Conservation (phyloP, 1,140 invertebrate species). For the Penaeus japonicus region DNA sequence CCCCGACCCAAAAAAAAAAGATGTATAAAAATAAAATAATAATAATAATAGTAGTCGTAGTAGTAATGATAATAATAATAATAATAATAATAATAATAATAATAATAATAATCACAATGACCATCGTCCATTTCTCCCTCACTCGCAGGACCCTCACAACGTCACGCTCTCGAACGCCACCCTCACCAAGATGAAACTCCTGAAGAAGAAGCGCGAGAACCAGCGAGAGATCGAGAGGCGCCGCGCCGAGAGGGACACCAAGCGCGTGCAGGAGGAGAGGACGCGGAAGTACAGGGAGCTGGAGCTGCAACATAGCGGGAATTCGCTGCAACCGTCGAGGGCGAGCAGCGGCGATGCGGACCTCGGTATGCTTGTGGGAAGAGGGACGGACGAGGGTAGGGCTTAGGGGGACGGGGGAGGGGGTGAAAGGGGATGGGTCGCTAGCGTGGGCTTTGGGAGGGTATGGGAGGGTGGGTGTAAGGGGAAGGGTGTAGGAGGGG, state of each 20-base stretch:
- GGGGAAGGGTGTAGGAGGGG: no score
- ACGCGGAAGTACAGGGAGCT: slow-evolving; percentile 61
- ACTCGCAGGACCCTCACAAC: slow-evolving; percentile 44
- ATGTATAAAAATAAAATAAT: no score
- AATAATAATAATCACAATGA: no score
- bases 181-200: slow-evolving; percentile 59
- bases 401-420: not conserved
- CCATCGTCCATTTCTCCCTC: no score
- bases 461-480: no score
- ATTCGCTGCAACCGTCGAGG: slow-evolving; percentile 44
- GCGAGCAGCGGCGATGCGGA: slow-evolving; percentile 23
- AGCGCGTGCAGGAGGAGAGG: slow-evolving; percentile 59
- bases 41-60: no score
- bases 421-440: no score
- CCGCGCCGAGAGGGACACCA: slow-evolving; percentile 61
- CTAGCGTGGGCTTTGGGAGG: not conserved
- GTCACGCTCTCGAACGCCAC: slow-evolving; percentile 59
- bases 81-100: no score
- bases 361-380: not conserved
- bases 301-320: slow-evolving; percentile 44
- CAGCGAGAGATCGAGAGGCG: slow-evolving; percentile 62
- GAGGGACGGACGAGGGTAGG: not conserved
- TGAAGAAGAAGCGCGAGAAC: slow-evolving; percentile 61
- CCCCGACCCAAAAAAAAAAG: no score
- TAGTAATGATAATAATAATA: no score